Conservation (phyloP, 2,797 vertebrate species). For the Prionace glauca region DNA sequence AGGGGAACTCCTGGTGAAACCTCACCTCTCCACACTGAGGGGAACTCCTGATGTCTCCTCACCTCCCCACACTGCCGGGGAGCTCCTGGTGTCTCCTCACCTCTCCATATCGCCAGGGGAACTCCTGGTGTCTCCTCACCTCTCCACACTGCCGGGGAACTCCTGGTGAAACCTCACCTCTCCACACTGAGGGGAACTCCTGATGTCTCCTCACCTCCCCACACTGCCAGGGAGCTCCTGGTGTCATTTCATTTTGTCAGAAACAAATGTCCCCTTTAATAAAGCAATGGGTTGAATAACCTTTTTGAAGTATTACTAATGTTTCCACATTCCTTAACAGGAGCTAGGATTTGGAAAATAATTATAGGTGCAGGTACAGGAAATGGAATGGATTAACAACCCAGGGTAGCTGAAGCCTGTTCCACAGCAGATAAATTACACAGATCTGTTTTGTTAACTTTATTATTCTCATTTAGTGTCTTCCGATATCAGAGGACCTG, state of each 20-base stretch:
- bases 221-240: neutral
- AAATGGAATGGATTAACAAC: neutral
- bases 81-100: neutral
- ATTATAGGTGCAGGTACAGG: neutral
- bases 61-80: neutral
- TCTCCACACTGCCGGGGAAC: neutral
- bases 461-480: neutral
- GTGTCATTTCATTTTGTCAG: neutral
- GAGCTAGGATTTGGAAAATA: neutral
- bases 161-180: neutral
- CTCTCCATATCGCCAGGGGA: no score
- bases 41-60: neutral
- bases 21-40: neutral
- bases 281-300: neutral
- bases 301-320: neutral
- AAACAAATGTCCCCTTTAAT: neutral
- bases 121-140: neutral
- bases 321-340: neutral
- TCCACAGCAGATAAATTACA: neutral
- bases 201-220: neutral
- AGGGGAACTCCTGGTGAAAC: neutral
- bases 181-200: neutral
- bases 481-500: neutral
- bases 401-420: neutral
- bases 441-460: neutral